These are phyloP conservation scores for Chinchilla lanigera DNA, from an alignment of 2,113 vertebrate species.

Conservation along the genomic window DNA sequence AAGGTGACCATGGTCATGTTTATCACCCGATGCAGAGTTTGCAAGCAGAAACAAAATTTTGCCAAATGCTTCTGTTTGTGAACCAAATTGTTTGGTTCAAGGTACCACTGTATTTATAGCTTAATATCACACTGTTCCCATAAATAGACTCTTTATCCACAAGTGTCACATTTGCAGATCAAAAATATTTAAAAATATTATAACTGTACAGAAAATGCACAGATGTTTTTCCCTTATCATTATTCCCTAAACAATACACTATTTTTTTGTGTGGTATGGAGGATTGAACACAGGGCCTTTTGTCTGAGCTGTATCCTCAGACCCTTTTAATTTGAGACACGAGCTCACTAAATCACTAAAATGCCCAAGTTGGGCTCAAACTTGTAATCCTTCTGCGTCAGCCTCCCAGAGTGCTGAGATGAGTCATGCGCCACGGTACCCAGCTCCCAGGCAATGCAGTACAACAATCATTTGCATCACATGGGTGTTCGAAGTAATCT, in stretches of 20 bases:
- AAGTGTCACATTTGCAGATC: not conserved
- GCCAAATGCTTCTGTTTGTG: not conserved
- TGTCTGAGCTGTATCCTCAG: not conserved
- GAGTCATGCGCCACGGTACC: too few relatives aligned
- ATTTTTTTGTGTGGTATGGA: not conserved
- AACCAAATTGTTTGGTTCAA: not conserved
- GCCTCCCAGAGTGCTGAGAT: not conserved
- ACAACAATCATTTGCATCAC: not conserved
- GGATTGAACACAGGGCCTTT: not conserved
- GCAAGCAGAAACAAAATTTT: not conserved
- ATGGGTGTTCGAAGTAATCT: not conserved
- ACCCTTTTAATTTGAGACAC: not conserved
- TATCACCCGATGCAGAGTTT: not conserved
- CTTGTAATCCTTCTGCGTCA: not conserved
- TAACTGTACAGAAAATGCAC: not conserved
- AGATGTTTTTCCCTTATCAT: not conserved
- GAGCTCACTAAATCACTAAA: not conserved
- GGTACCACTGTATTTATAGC: not conserved
- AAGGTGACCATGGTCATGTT: not conserved
- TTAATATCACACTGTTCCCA: not conserved
- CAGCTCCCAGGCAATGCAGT: not conserved
- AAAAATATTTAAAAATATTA: not conserved
- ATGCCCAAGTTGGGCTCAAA: not conserved
- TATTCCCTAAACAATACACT: not conserved
- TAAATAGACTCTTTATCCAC: not conserved